phyloP scores from a whole-genome alignment of 2,113 vertebrate species.

The Oplegnathus fasciatus region DNA sequence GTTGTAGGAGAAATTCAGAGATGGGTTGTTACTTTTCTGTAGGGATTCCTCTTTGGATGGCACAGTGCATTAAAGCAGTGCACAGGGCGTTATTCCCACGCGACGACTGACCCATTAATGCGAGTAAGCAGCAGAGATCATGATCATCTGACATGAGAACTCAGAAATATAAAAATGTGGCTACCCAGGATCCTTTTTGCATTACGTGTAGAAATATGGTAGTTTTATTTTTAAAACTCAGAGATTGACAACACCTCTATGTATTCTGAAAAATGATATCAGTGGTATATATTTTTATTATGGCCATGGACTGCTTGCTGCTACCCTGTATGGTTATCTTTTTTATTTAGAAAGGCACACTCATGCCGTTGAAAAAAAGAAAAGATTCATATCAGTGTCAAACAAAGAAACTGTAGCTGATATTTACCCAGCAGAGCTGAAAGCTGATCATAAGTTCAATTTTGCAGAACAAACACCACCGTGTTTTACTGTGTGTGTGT shows the following conservation, averaged over 20 bases:
- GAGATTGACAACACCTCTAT: neutral
- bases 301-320: conserved; percentile 15
- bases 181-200: neutral
- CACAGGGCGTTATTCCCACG: neutral
- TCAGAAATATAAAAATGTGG: neutral
- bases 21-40: neutral
- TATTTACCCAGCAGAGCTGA: conserved; percentile 62
- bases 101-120: conserved; percentile 15
- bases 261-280: conserved; percentile 8
- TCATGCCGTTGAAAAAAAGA: conserved; percentile 7
- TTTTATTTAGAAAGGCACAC: conserved; percentile 25
- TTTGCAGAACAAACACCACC: conserved; percentile 62
- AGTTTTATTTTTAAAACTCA: conserved; percentile 13
- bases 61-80: neutral
- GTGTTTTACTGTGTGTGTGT: conserved; percentile 33
- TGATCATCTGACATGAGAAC: neutral
- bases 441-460: conserved; percentile 62
- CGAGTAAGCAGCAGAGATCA: neutral
- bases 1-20: neutral
- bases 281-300: conserved; percentile 31
- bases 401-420: conserved; percentile 62
- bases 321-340: conserved; percentile 27
- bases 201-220: neutral
- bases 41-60: conserved; percentile 2
- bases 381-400: conserved; percentile 55